A percentile compares a stretch with the other conserved stretches of the same genome.
Conservation (phyloP, 92 coral and sea anemone species). For the Porites evermanni region DNA sequence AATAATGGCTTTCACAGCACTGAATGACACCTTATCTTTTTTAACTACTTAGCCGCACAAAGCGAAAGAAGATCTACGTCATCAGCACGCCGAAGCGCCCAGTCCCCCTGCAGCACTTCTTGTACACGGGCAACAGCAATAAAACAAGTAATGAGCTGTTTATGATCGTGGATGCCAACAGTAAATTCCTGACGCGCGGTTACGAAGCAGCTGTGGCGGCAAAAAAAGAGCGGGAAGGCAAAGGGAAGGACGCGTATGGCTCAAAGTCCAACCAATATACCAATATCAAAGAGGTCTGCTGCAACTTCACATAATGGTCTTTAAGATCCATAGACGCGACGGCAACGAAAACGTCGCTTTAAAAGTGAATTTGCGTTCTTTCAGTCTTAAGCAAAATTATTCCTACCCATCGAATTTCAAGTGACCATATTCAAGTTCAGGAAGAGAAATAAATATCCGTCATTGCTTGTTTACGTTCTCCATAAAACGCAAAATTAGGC, state of each 20-base stretch:
- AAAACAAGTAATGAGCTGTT: slow-evolving; percentile 94
- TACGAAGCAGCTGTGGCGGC: slow-evolving; percentile 91
- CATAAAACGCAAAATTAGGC: no score
- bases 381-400: no score
- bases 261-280: slow-evolving; percentile 69
- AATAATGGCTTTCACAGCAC: no score
- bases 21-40: background rate
- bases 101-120: slow-evolving; percentile 90
- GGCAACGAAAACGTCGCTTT: no score
- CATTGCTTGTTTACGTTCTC: no score
- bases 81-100: slow-evolving; percentile 98
- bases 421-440: no score
- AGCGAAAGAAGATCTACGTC: slow-evolving; percentile 89
- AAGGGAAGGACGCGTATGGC: slow-evolving; percentile 88
- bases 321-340: no score
- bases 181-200: slow-evolving; percentile 88
- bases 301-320: background rate
- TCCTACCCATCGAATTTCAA: no score
- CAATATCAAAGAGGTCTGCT: slow-evolving; percentile 76
- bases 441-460: no score
- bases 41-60: slow-evolving; percentile 74
- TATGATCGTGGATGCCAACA: slow-evolving; percentile 77
- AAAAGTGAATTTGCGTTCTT: no score
- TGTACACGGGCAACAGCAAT: slow-evolving; percentile 97
- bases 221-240: slow-evolving; percentile 81